These are phyloP conservation scores for Styela clava DNA, from an alignment of 23 tunicate genomes.

Conservation along the genomic window DNA sequence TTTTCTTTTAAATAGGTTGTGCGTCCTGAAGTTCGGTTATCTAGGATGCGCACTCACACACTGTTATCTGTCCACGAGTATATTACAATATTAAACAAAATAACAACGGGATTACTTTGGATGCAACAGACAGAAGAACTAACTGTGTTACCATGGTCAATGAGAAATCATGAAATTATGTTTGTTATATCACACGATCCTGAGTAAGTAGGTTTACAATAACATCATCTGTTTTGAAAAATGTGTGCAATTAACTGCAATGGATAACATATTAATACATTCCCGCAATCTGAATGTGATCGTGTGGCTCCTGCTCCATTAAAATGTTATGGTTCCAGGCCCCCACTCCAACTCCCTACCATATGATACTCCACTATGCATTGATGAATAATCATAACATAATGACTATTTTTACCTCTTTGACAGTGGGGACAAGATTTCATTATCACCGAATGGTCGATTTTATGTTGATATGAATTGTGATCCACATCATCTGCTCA, in stretches of 20 bases:
- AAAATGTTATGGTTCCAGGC: too few species aligned
- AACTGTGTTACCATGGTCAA: background rate
- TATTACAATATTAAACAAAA: background rate
- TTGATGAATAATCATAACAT: too few species aligned
- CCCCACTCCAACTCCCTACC: too few species aligned
- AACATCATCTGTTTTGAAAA: too few species aligned
- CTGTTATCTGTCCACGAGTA: constrained; percentile 5
- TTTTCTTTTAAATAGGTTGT: background rate
- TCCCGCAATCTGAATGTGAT: too few species aligned
- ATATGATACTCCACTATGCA: too few species aligned
- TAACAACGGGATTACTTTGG: background rate
- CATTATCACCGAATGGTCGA: background rate
- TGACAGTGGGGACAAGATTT: constrained; percentile 1
- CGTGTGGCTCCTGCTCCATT: background rate
- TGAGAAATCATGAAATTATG: constrained; percentile 16
- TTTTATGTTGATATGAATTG: constrained; percentile 3
- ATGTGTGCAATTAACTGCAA: too few species aligned
- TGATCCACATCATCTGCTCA: constrained; percentile 13
- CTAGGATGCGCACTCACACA: constrained; percentile 3
- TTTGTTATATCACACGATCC: constrained; percentile 3
- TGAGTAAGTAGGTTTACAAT: background rate
- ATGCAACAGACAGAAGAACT: background rate
- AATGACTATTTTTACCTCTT: background rate
- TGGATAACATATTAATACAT: too few species aligned
- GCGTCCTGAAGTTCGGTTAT: constrained; percentile 20